Base-by-base conservation (phyloP, 2,797 vertebrate species). In the Tadarida brasiliensis region DNA sequence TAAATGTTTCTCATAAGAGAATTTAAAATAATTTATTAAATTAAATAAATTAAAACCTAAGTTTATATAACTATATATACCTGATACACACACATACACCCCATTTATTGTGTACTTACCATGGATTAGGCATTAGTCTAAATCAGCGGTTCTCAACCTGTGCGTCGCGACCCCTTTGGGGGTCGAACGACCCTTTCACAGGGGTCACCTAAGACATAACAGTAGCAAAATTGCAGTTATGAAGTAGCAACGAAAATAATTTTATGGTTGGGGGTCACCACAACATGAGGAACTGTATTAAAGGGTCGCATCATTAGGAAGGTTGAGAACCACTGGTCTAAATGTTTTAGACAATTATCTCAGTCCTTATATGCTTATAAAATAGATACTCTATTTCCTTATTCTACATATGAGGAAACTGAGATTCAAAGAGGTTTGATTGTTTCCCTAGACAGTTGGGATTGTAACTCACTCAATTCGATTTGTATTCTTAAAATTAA, bases 281-380 rank as follows among this genome's bases (percentile, higher is more conserved):
- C n/a, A n/a, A n/a, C n/a, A n/a, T n/a, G n/a, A n/a, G n/a, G n/a
- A n/a, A n/a, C n/a, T n/a, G n/a, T n/a, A n/a, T n/a, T n/a, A n/a
- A n/a, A n/a, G n/a, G n/a, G n/a, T n/a, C n/a, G n/a, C n/a, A n/a
- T n/a, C n/a, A n/a, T n/a, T n/a, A n/a, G n/a, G n/a, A n/a, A n/a
- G n/a, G n/a, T n/a, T n/a, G n/a, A n/a, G n/a, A n/a, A n/a, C n/a
- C n/a, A n/a, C n/a, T n/a, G n/a, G 73, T 47, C 56, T 87, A n/a
- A 94, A 86, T 90, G 20, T 35, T 92, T 95, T 89, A 89, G 56
- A 71, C n/a, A 67, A 39, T 67, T 77, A 65, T 54, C 47, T 82
- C 67, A 91, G 65, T 80, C 35, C n/a, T 83, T 87, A 44, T 73
- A 35, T 76, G 63, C 11, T 57, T 83, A 44, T 82, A 61, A 90